Evolutionary conservation across 2,797 vertebrate genomes (phyloP), one percentile per base, ranked within the genome.

Genomic region (Naso thynnoides): DNA sequence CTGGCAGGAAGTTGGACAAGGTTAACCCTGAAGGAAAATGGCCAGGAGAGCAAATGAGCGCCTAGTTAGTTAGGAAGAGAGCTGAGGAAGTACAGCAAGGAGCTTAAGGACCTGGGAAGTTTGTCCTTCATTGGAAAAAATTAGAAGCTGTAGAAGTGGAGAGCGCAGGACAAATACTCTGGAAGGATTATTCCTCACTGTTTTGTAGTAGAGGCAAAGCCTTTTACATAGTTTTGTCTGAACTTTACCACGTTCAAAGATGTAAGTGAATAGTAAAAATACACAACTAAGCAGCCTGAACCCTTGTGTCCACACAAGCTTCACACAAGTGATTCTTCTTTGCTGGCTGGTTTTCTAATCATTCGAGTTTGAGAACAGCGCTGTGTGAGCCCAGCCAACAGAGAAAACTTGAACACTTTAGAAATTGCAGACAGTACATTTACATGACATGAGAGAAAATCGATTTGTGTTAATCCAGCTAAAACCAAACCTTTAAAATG

Each of bases 41-140:
- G 65, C 50, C 39, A 61, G 39, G 50, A 61, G 73, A 84, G 68
- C 72, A 84, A 81, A 85, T 66, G 33, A 72, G 76, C 23, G 47
- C 68, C 70, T 73, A 45, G 65, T 56, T 71, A 59, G 50, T 18
- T 18, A 50, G 39, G 62, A 65, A 70, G 69, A 49, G 31, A 53
- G 29, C 71, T 63, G 47, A 85, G 55, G 54, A 54, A 70, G 50
- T 24, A n/a, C 7, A 58, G 19, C 1, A 11, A 38, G 0, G 24
- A 70, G 66, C 27, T 13, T 13, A 11, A 24, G 36, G 39, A 26
- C 19, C 10, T 11, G 39, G 48, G 9, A 41, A 59, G 67, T 39
- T 3, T 0, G 9, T 52, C 15, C 27, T 61, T 70, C 24, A 18
- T 45, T 5, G 50, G 41, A 27, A n/a, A n/a, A n/a, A n/a, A n/a